Percentiles rank a stretch among this genome's conserved stretches.
These are phyloP conservation scores for Psilopsiagon aymara DNA, from an alignment of 2,113 vertebrate species.

Conservation along the genomic window DNA sequence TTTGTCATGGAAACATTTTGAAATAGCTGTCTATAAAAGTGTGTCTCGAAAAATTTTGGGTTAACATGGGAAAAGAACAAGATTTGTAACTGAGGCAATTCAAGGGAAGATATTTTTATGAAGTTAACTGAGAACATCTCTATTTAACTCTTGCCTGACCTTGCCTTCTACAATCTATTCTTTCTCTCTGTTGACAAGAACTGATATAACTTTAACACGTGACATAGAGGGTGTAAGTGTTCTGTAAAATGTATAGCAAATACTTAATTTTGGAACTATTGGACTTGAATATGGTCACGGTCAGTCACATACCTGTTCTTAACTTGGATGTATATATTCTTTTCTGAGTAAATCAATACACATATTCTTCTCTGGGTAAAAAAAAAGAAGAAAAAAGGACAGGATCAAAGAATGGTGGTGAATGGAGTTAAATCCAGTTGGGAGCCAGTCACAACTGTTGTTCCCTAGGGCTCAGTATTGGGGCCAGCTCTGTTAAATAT, in stretches of 20 bases:
- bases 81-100: neutral
- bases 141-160: neutral
- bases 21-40: neutral
- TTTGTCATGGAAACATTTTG: neutral
- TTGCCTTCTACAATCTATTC: neutral
- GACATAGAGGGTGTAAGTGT: neutral
- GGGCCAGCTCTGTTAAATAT: neutral
- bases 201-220: neutral
- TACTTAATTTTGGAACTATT: neutral
- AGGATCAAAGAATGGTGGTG: neutral
- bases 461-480: neutral
- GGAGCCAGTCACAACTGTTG: fast-evolving
- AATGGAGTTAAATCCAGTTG: neutral
- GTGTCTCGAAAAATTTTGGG: neutral
- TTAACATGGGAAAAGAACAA: neutral
- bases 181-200: neutral
- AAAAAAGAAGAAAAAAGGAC: neutral
- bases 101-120: neutral
- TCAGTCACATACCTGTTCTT: neutral
- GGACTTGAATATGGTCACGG: neutral
- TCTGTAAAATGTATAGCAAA: neutral
- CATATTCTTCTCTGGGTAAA: neutral
- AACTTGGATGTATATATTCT: neutral
- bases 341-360: neutral
- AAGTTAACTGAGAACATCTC: neutral